Conservation (phyloP, 2,797 vertebrate genomes). For the Salmo trutta region DNA sequence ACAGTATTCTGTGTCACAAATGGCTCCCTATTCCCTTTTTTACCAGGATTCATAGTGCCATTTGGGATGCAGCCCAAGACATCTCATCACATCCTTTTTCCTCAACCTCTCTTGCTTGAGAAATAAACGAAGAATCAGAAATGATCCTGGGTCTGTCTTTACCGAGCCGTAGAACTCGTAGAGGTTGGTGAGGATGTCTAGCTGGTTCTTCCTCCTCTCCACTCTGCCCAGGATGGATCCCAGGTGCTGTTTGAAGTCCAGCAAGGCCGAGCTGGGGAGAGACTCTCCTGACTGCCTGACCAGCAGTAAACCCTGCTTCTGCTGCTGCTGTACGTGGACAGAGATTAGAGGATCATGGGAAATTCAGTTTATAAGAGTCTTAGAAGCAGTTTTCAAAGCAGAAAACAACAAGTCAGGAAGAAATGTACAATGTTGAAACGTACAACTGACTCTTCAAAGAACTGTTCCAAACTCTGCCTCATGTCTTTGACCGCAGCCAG, state of each 20-base stretch:
- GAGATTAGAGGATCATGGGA: neutral
- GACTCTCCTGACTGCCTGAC: conserved; percentile 68
- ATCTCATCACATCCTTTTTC: too few relatives aligned
- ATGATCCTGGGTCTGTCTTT: conserved; percentile 21
- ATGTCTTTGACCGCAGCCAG: conserved; percentile 64
- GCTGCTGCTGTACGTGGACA: conserved; percentile 66
- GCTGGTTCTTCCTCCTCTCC: conserved; percentile 67
- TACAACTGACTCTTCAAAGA: conserved; percentile 73
- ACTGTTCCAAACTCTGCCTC: conserved; percentile 66
- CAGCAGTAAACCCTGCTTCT: conserved; percentile 68
- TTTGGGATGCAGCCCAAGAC: too few relatives aligned
- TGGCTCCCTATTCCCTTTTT: too few relatives aligned
- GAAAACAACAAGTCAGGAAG: neutral
- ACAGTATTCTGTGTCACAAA: too few relatives aligned
- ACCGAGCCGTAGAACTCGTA: conserved; percentile 83
- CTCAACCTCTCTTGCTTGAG: too few relatives aligned
- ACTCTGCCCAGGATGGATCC: conserved; percentile 65
- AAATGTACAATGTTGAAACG: conserved; percentile 16
- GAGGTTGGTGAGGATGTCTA: conserved; percentile 74
- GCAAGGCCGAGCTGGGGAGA: conserved; percentile 54
- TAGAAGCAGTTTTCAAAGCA: neutral
- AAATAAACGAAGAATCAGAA: too few relatives aligned
- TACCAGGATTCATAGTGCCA: too few relatives aligned
- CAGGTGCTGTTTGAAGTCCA: conserved; percentile 73
- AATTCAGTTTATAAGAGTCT: neutral